Base-by-base conservation (phyloP, 2,797 vertebrate genomes). In the Crax fasciolata region DNA sequence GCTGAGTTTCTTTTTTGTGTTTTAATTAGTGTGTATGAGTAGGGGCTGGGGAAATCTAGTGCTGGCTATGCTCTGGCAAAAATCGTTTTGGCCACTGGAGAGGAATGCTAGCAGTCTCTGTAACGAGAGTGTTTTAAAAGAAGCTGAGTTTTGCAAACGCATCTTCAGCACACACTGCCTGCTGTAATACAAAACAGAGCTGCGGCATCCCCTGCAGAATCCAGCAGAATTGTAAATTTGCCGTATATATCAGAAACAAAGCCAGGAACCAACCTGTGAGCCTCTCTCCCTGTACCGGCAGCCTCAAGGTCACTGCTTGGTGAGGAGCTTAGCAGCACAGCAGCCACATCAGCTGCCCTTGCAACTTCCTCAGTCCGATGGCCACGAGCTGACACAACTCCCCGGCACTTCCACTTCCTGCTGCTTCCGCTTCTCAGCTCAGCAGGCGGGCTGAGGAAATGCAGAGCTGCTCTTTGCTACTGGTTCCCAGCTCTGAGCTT, bases 311-410 rank as follows among this genome's bases (percentile, higher is more conserved):
- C 9, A 3, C n/a, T 19, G 54, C 61, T 38, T 13, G 24, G 35
- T 19, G 51, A 3, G 3, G 16, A 51, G 11, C 11, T 25, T 25
- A 20, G 61, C 44, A 58, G 68, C 58, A 23, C 1, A 2, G 76
- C 38, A 71, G 6, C 44, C 27, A 30, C 43, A 5, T 5, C 1
- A 1, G 28, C 66, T 10, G 32, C 5, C 20, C 35, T n/a, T 1
- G 2, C 27, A 14, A 8, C 57, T 54, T 80, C 62, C 3, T 3
- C 11, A 1, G 0, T 16, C 44, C 9, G 39, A 16, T 20, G 7
- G 67, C 27, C 11, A 0, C 6, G 4, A 14, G 46, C 65, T 66
- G 59, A 8, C 27, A 24, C 2, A 4, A 4, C 9, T 59, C 71
- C 11, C 32, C 9, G 39, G 30, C 10, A 2, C 32, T 28, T 84